Conservation (phyloP, 2,113 vertebrate species). For the Colistium nudipinnis region DNA sequence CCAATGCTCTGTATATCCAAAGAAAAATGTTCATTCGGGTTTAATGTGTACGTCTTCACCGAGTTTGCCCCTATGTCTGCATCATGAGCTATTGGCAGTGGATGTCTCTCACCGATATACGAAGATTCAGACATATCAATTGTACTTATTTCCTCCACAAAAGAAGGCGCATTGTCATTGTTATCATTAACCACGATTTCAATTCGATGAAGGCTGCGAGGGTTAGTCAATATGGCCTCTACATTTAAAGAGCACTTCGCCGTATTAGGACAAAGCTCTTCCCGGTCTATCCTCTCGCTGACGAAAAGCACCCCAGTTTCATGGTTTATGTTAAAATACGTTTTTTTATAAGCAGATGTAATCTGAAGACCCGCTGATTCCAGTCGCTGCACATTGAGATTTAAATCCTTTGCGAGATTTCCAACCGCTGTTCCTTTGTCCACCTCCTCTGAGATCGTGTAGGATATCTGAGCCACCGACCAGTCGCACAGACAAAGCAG, state of each 20-base stretch:
- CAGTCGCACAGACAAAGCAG: conserved; percentile 70
- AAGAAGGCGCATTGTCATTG: conserved; percentile 79
- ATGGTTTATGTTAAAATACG: conserved; percentile 74
- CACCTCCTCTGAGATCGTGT: conserved; percentile 79
- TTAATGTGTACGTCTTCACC: conserved; percentile 77
- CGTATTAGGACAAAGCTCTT: conserved; percentile 73
- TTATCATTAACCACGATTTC: conserved; percentile 77
- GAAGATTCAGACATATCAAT: conserved; percentile 69
- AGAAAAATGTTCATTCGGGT: conserved; percentile 76
- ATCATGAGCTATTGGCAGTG: conserved; percentile 70
- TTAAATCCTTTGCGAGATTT: conserved; percentile 80
- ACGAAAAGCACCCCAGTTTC: conserved; percentile 75
- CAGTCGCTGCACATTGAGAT: conserved; percentile 70
- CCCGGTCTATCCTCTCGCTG: conserved; percentile 76
- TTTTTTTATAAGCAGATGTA: conserved; percentile 55
- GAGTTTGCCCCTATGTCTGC: conserved; percentile 74
- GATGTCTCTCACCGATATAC: conserved; percentile 65
- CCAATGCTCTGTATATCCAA: conserved; percentile 75
- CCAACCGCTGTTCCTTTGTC: conserved; percentile 78
- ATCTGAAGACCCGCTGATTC: conserved; percentile 68
- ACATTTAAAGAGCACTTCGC: conserved; percentile 75
- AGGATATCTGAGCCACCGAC: conserved; percentile 73
- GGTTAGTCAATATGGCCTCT: conserved; percentile 72
- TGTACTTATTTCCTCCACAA: conserved; percentile 35
- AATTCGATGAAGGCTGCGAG: conserved; percentile 71